A percentile compares a stretch with the other conserved stretches of the same genome.
phyloP scores from a whole-genome alignment of 2,797 vertebrate species.

The Urosaurus nigricauda region DNA sequence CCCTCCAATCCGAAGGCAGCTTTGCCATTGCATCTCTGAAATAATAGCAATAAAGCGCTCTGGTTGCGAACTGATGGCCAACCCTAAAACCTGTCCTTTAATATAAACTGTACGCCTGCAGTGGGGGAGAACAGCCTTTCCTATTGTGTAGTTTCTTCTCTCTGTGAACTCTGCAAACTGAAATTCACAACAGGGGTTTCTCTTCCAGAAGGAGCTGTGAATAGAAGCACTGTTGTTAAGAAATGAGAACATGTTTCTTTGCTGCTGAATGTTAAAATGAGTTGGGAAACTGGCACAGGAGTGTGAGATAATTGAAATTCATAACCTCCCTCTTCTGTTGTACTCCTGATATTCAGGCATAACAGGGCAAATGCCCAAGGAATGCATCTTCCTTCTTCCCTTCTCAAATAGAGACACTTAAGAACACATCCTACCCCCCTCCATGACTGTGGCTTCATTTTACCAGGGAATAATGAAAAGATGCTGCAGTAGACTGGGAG shows the following conservation, averaged over 20 bases:
- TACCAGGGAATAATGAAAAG: not conserved
- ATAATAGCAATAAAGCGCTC: not conserved
- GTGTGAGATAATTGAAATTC: conserved; percentile 17
- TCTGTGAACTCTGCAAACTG: not conserved
- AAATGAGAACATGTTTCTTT: not conserved
- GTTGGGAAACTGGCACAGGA: not conserved
- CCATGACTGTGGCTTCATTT: not conserved
- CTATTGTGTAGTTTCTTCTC: not conserved
- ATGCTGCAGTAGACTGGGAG: not conserved
- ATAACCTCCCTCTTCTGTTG: not conserved
- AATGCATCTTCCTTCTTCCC: not conserved
- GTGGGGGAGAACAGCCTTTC: not conserved
- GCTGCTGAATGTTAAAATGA: not conserved
- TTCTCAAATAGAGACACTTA: not conserved
- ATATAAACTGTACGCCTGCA: not conserved
- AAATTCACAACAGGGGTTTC: not conserved
- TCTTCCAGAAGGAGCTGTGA: not conserved
- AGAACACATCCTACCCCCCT: not conserved
- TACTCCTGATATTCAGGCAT: not conserved
- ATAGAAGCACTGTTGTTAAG: not conserved
- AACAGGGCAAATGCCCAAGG: conserved; percentile 3
- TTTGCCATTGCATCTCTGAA: no score
- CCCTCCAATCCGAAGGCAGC: no score
- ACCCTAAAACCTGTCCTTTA: not conserved
- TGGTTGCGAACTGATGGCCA: no score